phyloP scores from a whole-genome alignment of 2,797 vertebrate genomes.

The Syncerus caffer region DNA sequence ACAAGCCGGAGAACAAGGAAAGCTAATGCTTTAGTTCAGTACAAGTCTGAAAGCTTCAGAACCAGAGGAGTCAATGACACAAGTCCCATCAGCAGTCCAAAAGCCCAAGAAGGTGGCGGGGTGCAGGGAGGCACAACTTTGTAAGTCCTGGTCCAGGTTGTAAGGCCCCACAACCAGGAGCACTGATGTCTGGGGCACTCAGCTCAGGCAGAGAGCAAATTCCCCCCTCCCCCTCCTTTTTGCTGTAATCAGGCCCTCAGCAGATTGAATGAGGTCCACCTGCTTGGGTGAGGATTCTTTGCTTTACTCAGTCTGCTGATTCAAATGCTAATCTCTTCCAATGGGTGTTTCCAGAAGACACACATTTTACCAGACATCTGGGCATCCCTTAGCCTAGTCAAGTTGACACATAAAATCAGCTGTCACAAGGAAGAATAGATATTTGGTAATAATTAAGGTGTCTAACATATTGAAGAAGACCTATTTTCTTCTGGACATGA shows the following conservation, averaged over 20 bases:
- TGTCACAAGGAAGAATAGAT: background rate
- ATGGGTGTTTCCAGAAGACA: background rate
- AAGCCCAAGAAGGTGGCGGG: background rate
- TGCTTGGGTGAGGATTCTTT: background rate
- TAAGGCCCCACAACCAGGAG: background rate
- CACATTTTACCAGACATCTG: background rate
- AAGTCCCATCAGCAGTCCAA: background rate
- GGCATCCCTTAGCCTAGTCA: background rate
- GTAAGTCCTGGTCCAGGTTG: background rate
- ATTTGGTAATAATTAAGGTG: background rate
- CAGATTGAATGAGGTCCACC: background rate
- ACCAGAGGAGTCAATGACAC: background rate
- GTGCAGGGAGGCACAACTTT: background rate
- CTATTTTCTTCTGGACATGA: background rate
- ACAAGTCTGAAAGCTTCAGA: background rate
- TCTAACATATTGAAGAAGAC: background rate
- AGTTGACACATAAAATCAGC: background rate
- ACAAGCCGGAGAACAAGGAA: background rate
- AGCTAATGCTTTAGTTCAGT: background rate
- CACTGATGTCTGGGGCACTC: background rate
- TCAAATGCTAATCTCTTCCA: background rate
- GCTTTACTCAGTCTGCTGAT: background rate
- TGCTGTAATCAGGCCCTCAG: background rate
- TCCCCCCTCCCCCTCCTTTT: background rate
- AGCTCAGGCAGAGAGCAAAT: background rate